Conservation (phyloP, 2,888 invertebrate genomes). For the Thereva nobilitata region DNA sequence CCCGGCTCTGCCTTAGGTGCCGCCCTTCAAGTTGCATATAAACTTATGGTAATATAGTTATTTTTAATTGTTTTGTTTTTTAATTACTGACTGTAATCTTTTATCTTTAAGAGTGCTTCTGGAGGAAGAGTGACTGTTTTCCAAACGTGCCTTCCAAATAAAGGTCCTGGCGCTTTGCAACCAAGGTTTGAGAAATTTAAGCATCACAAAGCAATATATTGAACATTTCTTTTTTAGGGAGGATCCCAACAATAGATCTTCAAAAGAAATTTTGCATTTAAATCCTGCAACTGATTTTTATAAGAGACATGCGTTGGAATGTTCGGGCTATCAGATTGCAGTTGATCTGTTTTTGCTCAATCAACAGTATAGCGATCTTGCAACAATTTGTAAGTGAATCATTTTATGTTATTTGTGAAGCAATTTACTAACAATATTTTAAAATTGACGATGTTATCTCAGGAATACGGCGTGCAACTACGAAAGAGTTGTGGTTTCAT, state of each 20-base stretch:
- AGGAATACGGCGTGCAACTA: too few species aligned
- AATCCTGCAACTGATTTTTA: slow-evolving; percentile 98
- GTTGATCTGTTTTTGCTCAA: slow-evolving; percentile 94
- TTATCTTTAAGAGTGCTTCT: slow-evolving; percentile 69
- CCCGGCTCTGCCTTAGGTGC: slow-evolving; percentile 88
- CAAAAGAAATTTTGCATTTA: slow-evolving; percentile 82
- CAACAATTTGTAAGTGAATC: slow-evolving; percentile 78
- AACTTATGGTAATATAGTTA: slow-evolving; percentile 73
- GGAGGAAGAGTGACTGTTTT: slow-evolving; percentile 96
- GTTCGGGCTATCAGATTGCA: slow-evolving; percentile 93
- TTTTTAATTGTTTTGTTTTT: not conserved
- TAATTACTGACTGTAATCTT: slow-evolving; percentile 19
- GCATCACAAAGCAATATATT: slow-evolving; percentile 9
- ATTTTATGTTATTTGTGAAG: not conserved
- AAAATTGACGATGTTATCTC: not conserved
- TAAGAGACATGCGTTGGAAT: slow-evolving; percentile 93
- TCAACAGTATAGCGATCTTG: slow-evolving; percentile 91
- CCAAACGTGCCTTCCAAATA: slow-evolving; percentile 84
- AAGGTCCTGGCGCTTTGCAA: slow-evolving; percentile 86
- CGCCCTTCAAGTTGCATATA: slow-evolving; percentile 88
- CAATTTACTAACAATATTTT: not conserved
- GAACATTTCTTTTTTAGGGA: slow-evolving; percentile 61
- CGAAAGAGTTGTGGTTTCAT: not conserved
- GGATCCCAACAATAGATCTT: slow-evolving; percentile 81
- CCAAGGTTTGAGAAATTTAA: slow-evolving; percentile 60